Base-by-base conservation (phyloP, 2,888 invertebrate genomes). In the Ectemnius lituratus region DNA sequence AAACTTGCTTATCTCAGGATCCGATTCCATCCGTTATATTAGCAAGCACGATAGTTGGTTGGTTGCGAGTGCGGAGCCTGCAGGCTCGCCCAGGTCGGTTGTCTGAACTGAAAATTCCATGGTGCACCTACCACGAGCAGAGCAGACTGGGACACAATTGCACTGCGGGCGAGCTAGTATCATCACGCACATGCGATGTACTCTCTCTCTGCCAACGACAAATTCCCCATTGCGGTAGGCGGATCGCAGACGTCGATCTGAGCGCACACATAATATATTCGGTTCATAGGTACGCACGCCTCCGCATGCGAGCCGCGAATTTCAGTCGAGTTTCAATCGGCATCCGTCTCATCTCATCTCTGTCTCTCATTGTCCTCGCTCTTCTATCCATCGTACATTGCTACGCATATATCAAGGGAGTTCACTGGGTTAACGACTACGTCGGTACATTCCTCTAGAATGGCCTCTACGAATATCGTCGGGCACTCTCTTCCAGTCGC, bases 361-460 rank as follows among this genome's bases (percentile, higher is more conserved):
- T 70, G 60, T 67, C 18, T 59, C 16, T 70, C 52, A 47, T 56
- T 57, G 27, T 37, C 37, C 37, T 37, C 37, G 37, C 63, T 61
- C 14, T 62, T 28, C 46, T 47, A 47, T 46, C 23, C 14, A 14
- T n/a, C 46, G 52, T n/a, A 45, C 16, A 6, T 67, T 27, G 64
- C 68, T 16, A 18, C 37, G 23, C 20, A 13, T 16, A 58, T 11
- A 45, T 23, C 46, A 46, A n/a, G 57, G 49, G 67, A 74, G 76
- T 76, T 82, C 75, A 81, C 69, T 82, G 62, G 79, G 77, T 81
- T 76, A 80, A 81, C 58, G 67, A 73, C 67, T 75, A 67, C 47
- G 45, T 61, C 49, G 47, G 37, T 1, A 11, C 66, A 65, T 68
- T 73, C 71, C 60, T 37, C 27, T 45, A n/a, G 67, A 70, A 64